Percentiles rank a stretch among this genome's conserved stretches.
phyloP scores from a whole-genome alignment of 2,888 invertebrate genomes.

The Thymelicus acteon region DNA sequence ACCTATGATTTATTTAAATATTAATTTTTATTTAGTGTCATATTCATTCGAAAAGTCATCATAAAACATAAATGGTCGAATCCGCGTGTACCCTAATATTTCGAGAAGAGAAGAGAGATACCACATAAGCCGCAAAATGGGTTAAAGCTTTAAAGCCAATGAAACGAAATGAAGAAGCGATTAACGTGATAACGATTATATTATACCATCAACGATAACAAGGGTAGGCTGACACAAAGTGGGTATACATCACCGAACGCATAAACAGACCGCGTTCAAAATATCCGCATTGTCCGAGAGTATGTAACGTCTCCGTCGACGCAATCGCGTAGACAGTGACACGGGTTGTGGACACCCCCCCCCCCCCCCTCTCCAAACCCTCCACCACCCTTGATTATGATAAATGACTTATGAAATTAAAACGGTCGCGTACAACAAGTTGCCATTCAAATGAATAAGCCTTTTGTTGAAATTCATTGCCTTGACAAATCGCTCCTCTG shows the following conservation, averaged over 20 bases:
- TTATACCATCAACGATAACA: constrained; percentile 18
- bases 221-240: constrained; percentile 20
- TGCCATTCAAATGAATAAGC: constrained; percentile 80
- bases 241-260: constrained; percentile 21
- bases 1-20: too few species aligned
- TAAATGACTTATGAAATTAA: constrained; percentile 85
- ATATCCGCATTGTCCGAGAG: constrained; percentile 70
- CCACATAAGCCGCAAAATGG: too few species aligned
- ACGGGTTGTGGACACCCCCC: constrained; percentile 67
- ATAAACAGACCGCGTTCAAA: constrained; percentile 43
- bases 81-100: too few species aligned
- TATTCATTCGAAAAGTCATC: too few species aligned
- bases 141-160: not conserved
- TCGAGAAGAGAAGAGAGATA: too few species aligned
- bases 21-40: too few species aligned
- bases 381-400: constrained; percentile 76
- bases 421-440: constrained; percentile 82
- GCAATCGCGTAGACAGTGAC: constrained; percentile 73
- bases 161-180: constrained; percentile 2
- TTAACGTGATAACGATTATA: constrained; percentile 17
- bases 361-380: constrained; percentile 45
- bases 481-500: constrained; percentile 81
- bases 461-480: constrained; percentile 82
- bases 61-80: too few species aligned
- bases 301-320: constrained; percentile 77